Percentiles rank a stretch among this genome's conserved stretches.
Evolutionary conservation across 2,888 invertebrate species (phyloP).

Genomic region (Catonia carolina): DNA sequence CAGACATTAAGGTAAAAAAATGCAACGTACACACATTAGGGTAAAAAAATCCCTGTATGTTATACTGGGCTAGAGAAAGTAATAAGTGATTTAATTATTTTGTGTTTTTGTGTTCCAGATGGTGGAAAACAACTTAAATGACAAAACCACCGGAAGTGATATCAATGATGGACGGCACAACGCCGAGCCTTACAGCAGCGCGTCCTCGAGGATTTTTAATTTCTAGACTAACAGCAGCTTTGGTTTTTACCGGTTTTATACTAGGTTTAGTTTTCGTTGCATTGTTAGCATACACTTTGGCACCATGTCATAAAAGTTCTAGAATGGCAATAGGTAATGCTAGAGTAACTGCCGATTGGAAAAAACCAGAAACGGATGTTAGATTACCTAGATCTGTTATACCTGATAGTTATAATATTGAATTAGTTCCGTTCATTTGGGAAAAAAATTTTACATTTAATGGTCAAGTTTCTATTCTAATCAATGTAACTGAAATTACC

Average conservation of each 20-base stretch:
- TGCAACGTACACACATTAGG: too few species aligned
- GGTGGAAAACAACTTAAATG: slow-evolving; percentile 35
- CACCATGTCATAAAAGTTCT: slow-evolving; percentile 49
- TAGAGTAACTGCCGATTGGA: slow-evolving; percentile 39
- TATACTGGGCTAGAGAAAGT: too few species aligned
- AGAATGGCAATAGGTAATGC: not conserved
- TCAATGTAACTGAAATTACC: slow-evolving; percentile 48
- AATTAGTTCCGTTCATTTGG: slow-evolving; percentile 63
- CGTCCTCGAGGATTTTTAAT: slow-evolving; percentile 57
- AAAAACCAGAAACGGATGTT: slow-evolving; percentile 49
- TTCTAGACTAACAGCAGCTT: slow-evolving; percentile 55
- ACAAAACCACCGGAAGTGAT: slow-evolving; percentile 45
- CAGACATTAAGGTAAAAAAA: too few species aligned
- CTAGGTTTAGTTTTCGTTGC: slow-evolving; percentile 50
- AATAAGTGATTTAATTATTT: too few species aligned
- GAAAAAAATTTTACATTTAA: slow-evolving; percentile 73
- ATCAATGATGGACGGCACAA: slow-evolving; percentile 54
- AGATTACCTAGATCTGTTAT: slow-evolving; percentile 60
- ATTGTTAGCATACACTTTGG: slow-evolving; percentile 68
- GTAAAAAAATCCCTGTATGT: too few species aligned
- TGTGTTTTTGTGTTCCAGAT: not conserved
- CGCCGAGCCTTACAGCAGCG: slow-evolving; percentile 55
- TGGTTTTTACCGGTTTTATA: slow-evolving; percentile 58
- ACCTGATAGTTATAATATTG: slow-evolving; percentile 63
- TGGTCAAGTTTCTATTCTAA: slow-evolving; percentile 46